A percentile compares a stretch with the other conserved stretches of the same genome.
These are phyloP conservation scores for Eulacestoma nigropectus DNA, from an alignment of 2,113 vertebrate genomes.

Conservation along the genomic window DNA sequence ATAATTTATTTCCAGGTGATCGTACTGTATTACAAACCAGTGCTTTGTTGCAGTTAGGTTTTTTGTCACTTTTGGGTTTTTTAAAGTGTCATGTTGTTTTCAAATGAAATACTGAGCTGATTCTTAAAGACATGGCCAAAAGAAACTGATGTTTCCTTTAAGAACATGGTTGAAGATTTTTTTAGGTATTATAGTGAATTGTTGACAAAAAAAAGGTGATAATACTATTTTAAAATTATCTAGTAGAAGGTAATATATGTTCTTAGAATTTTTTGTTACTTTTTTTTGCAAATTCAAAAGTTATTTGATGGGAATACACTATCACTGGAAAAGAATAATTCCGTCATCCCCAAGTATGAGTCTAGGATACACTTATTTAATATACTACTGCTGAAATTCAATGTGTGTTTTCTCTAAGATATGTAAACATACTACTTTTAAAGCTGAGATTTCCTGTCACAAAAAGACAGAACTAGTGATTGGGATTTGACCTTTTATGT, in stretches of 20 bases:
- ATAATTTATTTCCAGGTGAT: neutral
- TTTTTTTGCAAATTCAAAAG: neutral
- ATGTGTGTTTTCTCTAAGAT: neutral
- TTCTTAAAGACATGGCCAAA: neutral
- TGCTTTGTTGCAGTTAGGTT: neutral
- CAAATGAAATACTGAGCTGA: neutral
- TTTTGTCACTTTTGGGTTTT: neutral
- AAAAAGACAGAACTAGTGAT: neutral
- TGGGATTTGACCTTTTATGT: neutral
- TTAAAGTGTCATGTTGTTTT: neutral
- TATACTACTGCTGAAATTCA: neutral
- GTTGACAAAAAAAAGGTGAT: neutral
- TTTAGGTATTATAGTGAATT: neutral
- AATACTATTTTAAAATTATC: neutral
- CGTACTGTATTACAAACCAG: neutral
- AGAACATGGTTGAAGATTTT: neutral
- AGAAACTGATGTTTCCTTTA: neutral
- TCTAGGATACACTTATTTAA: neutral
- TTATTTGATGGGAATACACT: neutral
- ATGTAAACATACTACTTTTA: neutral
- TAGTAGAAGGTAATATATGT: neutral
- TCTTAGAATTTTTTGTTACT: neutral
- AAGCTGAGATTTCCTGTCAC: neutral
- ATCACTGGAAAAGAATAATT: neutral
- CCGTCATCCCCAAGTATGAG: rapidly evolving